phyloP scores from a whole-genome alignment of 2,113 vertebrate species.

The Proteles cristata region DNA sequence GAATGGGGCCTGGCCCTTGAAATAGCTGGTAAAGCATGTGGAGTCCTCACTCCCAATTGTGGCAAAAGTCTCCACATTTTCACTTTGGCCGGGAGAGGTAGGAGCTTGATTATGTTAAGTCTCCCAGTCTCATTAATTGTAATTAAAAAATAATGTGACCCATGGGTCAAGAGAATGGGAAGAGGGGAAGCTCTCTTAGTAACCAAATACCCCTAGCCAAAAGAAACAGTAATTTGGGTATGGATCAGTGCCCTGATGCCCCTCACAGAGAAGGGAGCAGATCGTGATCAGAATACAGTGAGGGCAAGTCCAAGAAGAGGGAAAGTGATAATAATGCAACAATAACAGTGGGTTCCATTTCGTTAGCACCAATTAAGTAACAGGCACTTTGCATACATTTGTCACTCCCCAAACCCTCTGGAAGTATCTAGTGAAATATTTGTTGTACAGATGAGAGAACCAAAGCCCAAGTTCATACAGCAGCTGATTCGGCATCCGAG shows the following conservation, averaged over 20 bases:
- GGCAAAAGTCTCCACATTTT: neutral
- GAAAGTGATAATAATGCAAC: neutral
- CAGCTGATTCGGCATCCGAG: neutral
- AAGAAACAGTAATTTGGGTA: neutral
- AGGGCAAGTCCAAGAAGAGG: neutral
- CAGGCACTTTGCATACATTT: neutral
- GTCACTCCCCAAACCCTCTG: neutral
- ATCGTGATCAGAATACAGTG: neutral
- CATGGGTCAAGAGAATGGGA: neutral
- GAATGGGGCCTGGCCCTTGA: neutral
- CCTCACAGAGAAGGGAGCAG: neutral
- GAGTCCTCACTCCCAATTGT: neutral
- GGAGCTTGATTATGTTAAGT: neutral
- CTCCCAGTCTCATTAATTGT: neutral
- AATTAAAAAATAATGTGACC: constrained; percentile 45
- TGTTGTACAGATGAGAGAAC: neutral
- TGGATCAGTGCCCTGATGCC: neutral
- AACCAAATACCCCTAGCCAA: neutral
- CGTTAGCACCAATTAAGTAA: neutral
- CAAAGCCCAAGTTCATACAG: neutral
- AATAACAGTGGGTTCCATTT: neutral
- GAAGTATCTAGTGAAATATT: neutral
- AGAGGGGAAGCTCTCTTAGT: neutral
- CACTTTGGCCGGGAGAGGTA: neutral
- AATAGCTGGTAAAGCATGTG: neutral